Evolutionary conservation across 2,113 vertebrate species (phyloP), one percentile per base, ranked within the genome.

Genomic region (Cottus gobio): DNA sequence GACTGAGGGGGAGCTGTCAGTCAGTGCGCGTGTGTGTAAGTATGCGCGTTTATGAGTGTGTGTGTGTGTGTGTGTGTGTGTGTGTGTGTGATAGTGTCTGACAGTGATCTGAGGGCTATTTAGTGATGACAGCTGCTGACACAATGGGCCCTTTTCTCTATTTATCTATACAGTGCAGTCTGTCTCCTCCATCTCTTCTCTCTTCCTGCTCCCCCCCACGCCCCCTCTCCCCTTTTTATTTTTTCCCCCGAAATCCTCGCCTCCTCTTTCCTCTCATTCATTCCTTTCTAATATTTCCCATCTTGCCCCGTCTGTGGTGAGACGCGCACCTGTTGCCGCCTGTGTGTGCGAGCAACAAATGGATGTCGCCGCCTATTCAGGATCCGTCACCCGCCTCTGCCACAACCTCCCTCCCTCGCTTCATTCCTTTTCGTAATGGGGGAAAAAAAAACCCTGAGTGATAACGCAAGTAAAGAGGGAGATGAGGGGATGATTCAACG

Each of bases 1-100:
- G 87, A 91, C 92, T 92, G 92, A 93, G 91, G 90, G 92, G 91
- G 91, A 91, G 91, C 91, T 92, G 93, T 94, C 91, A 93, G 83
- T 93, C 92, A 93, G 65, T 80, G 75, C 30, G 75, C 72, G 81
- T 62, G 81, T 56, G 63, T 81, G 83, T 34, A 56, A 81, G 73
- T 77, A 70, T 87, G 77, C 61, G 42, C 54, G 65, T 52, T 69
- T 79, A 64, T 71, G 24, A 8, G 10, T 80, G 75, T 34, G 77
- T 75, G 81, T 67, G 81, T 58, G 63, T 71, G 63, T 58, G 63
- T 71, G 63, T 81, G 76, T 48, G 52, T n/a, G 61, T 67, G 60
- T 56, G 50, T 79, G 11, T 75, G 71, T 68, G 82, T 79, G 79
- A 76, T 78, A 39, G 62, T 56, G 82, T 82, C 82, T 89, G 87